A percentile compares a stretch with the other conserved stretches of the same genome.
phyloP scores from a whole-genome alignment of 64 coral and sea anemone species.

The Montipora cactus region DNA sequence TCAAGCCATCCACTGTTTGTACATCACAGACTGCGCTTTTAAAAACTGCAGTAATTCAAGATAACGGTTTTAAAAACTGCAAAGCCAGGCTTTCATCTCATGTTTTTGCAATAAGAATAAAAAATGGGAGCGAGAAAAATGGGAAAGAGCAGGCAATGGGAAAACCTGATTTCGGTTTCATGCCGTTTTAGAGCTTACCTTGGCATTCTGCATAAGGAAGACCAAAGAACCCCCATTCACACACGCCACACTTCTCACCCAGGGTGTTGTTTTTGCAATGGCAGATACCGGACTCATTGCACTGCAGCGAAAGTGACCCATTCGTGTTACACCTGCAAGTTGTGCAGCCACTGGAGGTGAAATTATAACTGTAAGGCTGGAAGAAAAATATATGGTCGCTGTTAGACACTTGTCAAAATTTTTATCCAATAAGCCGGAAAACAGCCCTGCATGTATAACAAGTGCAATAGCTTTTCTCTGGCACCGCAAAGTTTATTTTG shows the following conservation, averaged over 20 bases:
- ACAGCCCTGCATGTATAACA: too few species aligned
- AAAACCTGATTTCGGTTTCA: background rate
- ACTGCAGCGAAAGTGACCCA: conserved; percentile 88
- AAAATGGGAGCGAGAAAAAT: too few species aligned
- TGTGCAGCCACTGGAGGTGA: conserved; percentile 86
- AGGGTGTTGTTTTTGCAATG: conserved; percentile 81
- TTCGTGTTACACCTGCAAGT: conserved; percentile 79
- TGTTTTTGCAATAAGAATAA: too few species aligned
- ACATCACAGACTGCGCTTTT: too few species aligned
- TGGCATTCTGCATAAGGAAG: conserved; percentile 84
- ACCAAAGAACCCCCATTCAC: conserved; percentile 76
- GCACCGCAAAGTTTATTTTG: too few species aligned
- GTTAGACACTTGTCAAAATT: too few species aligned
- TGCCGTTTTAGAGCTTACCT: conserved; percentile 56
- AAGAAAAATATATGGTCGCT: background rate
- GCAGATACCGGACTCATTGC: conserved; percentile 90
- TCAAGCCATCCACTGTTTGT: too few species aligned
- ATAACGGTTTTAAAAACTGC: background rate
- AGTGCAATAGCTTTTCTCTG: too few species aligned
- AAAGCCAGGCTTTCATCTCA: background rate
- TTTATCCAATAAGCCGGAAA: too few species aligned
- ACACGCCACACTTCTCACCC: conserved; percentile 84
- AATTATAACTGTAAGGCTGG: conserved; percentile 84
- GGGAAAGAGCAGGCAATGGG: too few species aligned
- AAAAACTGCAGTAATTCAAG: background rate